These are phyloP conservation scores for Xiphydria camelus DNA, from an alignment of 2,888 invertebrate genomes.

Conservation along the genomic window DNA sequence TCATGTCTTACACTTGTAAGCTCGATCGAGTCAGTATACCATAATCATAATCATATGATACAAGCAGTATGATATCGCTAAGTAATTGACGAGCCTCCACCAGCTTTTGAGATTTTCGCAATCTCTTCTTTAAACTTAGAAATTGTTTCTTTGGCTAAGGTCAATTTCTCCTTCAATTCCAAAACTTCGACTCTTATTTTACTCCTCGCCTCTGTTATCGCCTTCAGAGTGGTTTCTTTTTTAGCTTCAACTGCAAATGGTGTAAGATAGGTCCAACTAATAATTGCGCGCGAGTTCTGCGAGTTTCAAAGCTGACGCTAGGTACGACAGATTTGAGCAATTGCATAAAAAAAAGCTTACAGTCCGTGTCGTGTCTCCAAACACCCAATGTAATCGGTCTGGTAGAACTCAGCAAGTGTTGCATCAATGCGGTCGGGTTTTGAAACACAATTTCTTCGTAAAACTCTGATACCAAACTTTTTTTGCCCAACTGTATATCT, in stretches of 20 bases:
- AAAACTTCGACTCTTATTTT: constrained; percentile 82
- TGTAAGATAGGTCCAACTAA: no score
- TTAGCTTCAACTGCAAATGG: constrained; percentile 84
- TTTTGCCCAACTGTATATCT: constrained; percentile 62
- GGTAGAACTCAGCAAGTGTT: constrained; percentile 78
- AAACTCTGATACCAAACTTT: constrained; percentile 84
- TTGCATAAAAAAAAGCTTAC: no score
- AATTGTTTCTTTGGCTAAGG: constrained; percentile 84
- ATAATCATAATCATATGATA: no score
- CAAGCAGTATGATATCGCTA: no score
- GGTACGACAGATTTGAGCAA: no score
- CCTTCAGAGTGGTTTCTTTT: constrained; percentile 77
- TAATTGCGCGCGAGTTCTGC: no score
- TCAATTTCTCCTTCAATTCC: constrained; percentile 82
- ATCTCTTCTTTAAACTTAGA: constrained; percentile 81
- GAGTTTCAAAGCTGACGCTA: no score
- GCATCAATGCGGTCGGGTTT: constrained; percentile 88
- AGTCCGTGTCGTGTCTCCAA: constrained; percentile 87
- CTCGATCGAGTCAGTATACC: no score
- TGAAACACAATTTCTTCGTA: constrained; percentile 96
- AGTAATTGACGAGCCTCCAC: constrained; percentile 35
- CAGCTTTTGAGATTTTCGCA: constrained; percentile 56
- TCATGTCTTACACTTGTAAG: no score
- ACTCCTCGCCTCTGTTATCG: constrained; percentile 76
- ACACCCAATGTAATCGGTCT: constrained; percentile 73